These are phyloP conservation scores for Lagenorhynchus albirostris DNA, from an alignment of 2,113 vertebrate genomes.

Conservation along the genomic window DNA sequence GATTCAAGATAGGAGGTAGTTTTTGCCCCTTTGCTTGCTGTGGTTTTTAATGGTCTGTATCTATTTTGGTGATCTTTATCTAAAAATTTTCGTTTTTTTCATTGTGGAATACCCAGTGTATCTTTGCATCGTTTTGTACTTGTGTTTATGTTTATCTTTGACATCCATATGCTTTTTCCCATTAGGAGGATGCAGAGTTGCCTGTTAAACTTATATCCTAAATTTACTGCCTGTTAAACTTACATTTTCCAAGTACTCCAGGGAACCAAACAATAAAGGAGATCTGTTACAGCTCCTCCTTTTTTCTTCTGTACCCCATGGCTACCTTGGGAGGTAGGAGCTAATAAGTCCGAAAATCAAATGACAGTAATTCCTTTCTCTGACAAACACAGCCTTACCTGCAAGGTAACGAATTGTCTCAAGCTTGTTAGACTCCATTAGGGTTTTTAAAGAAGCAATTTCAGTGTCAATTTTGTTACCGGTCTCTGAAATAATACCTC, in stretches of 20 bases:
- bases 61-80: slow-evolving; percentile 1
- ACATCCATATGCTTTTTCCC: background rate
- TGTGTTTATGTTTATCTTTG: background rate
- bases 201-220: background rate
- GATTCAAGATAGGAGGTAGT: background rate
- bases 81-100: background rate
- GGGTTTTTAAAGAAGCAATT: slow-evolving; percentile 94
- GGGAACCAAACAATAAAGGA: background rate
- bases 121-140: background rate
- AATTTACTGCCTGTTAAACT: background rate
- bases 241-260: background rate
- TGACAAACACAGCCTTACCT: slow-evolving; percentile 81
- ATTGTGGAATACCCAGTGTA: background rate
- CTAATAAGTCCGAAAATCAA: background rate
- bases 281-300: background rate
- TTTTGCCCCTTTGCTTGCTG: background rate
- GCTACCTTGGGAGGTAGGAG: background rate
- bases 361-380: background rate
- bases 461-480: slow-evolving; percentile 95
- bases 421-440: slow-evolving; percentile 96
- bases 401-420: slow-evolving; percentile 92
- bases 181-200: background rate
- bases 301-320: background rate
- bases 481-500: slow-evolving; percentile 90
- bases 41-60: background rate